Conservation (phyloP, 2,113 vertebrate genomes). For the Mesocricetus auratus region DNA sequence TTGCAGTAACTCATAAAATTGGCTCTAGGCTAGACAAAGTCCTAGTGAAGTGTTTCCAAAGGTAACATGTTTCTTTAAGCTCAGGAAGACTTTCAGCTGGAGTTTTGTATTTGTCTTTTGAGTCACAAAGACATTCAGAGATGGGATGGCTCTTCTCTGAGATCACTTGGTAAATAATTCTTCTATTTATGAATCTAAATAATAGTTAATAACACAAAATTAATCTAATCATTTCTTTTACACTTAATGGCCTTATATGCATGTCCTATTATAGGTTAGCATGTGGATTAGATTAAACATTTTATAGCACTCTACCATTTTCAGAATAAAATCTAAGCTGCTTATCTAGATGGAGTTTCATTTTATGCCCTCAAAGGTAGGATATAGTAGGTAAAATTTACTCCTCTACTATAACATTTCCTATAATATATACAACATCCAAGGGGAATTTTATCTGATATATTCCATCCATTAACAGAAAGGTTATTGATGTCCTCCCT, state of each 20-base stretch:
- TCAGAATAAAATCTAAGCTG: background rate
- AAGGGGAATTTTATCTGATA: background rate
- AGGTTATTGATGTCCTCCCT: background rate
- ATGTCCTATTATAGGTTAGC: background rate
- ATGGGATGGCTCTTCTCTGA: background rate
- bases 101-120: slow-evolving; percentile 38
- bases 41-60: background rate
- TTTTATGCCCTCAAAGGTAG: background rate
- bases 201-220: slow-evolving; percentile 43
- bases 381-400: slow-evolving; percentile 6
- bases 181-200: background rate
- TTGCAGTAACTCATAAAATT: slow-evolving; percentile 48
- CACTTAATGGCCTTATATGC: background rate
- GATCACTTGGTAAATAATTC: slow-evolving; percentile 52
- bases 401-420: slow-evolving; percentile 29
- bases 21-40: background rate
- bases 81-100: background rate
- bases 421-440: background rate
- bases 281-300: slow-evolving; percentile 25
- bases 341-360: slow-evolving; percentile 19
- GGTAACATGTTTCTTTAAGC: slow-evolving; percentile 44
- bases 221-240: slow-evolving; percentile 39
- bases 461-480: background rate
- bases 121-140: background rate
- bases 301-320: slow-evolving; percentile 35